Evolutionary conservation across 2,113 vertebrate species (phyloP), one percentile per base, ranked within the genome.

Genomic region (Phaethornis superciliosus): DNA sequence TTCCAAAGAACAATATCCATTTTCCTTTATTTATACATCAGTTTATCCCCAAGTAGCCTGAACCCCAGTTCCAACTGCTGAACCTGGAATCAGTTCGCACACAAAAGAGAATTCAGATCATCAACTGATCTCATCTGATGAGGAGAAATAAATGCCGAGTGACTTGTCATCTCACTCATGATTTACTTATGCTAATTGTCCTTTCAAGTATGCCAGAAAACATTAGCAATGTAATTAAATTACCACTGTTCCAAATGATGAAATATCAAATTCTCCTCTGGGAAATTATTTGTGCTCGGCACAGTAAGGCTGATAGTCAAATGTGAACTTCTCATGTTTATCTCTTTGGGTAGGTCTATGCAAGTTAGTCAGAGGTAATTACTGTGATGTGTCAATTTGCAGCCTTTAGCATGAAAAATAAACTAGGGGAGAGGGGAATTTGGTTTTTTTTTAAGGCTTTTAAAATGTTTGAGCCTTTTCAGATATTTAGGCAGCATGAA

Each of bases 171-270:
- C 96, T 97, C 94, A 92, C 81, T 97, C 88, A 54, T 96, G 96
- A 97, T 98, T 98, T 97, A 96, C 89, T 95, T 96, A 94, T 94
- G 96, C 96, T 97, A 96, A 98, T 97, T 97, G 93, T 97, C 92
- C 97, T 97, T 96, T 96, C 97, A 93, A 90, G 94, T 96, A 89
- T 81, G 75, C 96, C 94, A 96, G 96, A 96, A 98, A 97, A 97
- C 97, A 96, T 97, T 96, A 97, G 94, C 91, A 93, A 95, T 91
- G 72, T 97, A 96, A 98, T 97, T 97, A 97, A 98, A 96, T 98
- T 97, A 96, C 96, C 95, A 47, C 86, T 94, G 94, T 95, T 97
- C 95, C 96, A 95, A 95, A 80, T 85, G 94, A 96, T 96, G 92
- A 96, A 97, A 96, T 96, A 94, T 93, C 95, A 94, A 40, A 93